phyloP scores from a whole-genome alignment of 2,888 invertebrate genomes.

The Molorchus minor region DNA sequence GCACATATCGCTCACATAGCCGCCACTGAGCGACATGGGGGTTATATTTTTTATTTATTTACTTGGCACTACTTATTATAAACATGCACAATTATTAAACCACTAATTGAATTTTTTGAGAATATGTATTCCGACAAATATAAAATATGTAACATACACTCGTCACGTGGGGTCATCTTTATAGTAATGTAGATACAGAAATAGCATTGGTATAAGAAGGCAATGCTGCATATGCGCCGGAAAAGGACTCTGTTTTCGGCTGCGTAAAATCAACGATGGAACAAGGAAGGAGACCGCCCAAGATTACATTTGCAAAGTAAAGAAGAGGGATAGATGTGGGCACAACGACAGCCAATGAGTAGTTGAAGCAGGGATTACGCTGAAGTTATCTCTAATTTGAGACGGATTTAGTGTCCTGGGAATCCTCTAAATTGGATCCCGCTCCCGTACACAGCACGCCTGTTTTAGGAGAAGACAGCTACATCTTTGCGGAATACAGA shows the following conservation, averaged over 20 bases:
- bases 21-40: too few relatives aligned
- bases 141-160: not conserved
- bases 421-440: slow-evolving; percentile 68
- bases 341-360: slow-evolving; percentile 60
- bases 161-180: too few relatives aligned
- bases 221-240: slow-evolving; percentile 27
- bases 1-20: too few relatives aligned
- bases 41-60: too few relatives aligned
- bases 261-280: slow-evolving; percentile 44
- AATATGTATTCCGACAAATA: not conserved
- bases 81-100: too few relatives aligned
- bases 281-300: slow-evolving; percentile 42
- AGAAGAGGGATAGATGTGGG: slow-evolving; percentile 58
- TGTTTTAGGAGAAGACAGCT: slow-evolving; percentile 47
- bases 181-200: not conserved
- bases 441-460: slow-evolving; percentile 40
- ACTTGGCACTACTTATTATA: too few relatives aligned
- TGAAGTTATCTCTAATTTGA: slow-evolving; percentile 68
- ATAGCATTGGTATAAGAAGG: not conserved
- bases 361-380: slow-evolving; percentile 60
- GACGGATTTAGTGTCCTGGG: slow-evolving; percentile 66
- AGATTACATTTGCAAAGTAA: slow-evolving; percentile 48
- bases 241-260: slow-evolving; percentile 40
- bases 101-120: not conserved
- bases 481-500: slow-evolving; percentile 49